Evolutionary conservation across 2,888 invertebrate genomes (phyloP).

Genomic region (Eubasilissa splendida): DNA sequence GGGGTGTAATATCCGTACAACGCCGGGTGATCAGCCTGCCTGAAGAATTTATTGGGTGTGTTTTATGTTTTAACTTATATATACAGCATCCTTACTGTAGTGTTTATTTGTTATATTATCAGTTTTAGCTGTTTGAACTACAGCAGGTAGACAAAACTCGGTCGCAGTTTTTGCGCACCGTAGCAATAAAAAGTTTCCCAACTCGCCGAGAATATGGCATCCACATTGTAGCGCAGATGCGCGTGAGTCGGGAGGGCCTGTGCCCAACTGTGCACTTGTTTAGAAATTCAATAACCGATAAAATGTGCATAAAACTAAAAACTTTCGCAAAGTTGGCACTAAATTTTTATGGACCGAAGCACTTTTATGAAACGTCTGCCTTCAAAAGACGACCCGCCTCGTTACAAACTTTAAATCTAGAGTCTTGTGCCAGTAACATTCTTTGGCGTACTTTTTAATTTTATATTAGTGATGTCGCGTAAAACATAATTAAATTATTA

Average conservation of each 20-base stretch:
- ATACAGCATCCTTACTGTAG: no score
- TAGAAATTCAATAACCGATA: conserved; percentile 44
- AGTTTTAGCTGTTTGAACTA: no score
- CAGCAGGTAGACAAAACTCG: no score
- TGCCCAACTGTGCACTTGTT: conserved; percentile 29
- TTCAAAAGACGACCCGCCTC: conserved; percentile 14
- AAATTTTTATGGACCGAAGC: conserved; percentile 35
- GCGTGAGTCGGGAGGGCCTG: background rate
- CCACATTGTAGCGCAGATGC: background rate
- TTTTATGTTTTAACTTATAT: no score
- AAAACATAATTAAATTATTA: no score
- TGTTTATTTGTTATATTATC: no score
- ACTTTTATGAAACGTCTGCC: conserved; percentile 27
- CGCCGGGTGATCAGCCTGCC: no score
- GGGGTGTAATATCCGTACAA: no score
- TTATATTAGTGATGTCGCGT: no score
- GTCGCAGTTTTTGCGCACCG: no score
- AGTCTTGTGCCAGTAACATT: background rate
- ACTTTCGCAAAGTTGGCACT: conserved; percentile 25
- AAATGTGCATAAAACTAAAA: conserved; percentile 42
- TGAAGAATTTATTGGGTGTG: no score
- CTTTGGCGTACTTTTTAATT: no score
- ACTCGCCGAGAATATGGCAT: background rate
- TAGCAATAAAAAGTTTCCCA: background rate
- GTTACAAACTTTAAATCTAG: conserved; percentile 1